Conservation (phyloP, 1,140 invertebrate species). For the Pogonognathellus flavescens region DNA sequence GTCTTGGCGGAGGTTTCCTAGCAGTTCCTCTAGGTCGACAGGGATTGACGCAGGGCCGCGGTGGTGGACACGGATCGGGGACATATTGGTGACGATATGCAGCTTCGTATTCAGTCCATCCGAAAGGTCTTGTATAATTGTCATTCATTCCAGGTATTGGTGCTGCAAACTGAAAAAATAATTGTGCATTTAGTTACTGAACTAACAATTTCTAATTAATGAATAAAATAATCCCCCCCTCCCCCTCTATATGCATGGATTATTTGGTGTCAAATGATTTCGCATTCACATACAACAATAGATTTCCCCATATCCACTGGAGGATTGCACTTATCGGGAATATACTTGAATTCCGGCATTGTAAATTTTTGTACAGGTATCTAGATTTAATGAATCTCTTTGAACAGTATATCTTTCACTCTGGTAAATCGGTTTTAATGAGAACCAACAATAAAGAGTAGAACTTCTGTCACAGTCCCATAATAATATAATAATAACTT, state of each 20-base stretch:
- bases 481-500: too few species aligned
- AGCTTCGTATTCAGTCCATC: slow-evolving; percentile 65
- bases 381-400: not conserved
- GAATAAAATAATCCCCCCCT: not conserved
- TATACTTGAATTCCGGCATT: not conserved
- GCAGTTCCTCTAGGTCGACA: slow-evolving; percentile 53
- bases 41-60: slow-evolving; percentile 49
- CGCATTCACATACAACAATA: slow-evolving; percentile 44
- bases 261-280: slow-evolving; percentile 3
- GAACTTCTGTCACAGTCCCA: too few species aligned
- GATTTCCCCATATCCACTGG: slow-evolving; percentile 59
- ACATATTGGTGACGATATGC: slow-evolving; percentile 64
- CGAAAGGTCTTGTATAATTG: slow-evolving; percentile 60
- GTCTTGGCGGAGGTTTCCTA: slow-evolving; percentile 51
- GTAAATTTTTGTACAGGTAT: not conserved
- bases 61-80: slow-evolving; percentile 54
- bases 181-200: not conserved
- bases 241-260: too few species aligned
- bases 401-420: not conserved
- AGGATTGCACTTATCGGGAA: slow-evolving; percentile 62
- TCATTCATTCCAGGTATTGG: slow-evolving; percentile 64
- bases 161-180: slow-evolving; percentile 64
- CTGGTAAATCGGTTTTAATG: not conserved
- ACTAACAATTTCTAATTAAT: too few species aligned
- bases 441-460: too few species aligned